These are phyloP conservation scores for Xenotilapia flavipinnis DNA, from an alignment of 2,113 vertebrate species.

Conservation along the genomic window DNA sequence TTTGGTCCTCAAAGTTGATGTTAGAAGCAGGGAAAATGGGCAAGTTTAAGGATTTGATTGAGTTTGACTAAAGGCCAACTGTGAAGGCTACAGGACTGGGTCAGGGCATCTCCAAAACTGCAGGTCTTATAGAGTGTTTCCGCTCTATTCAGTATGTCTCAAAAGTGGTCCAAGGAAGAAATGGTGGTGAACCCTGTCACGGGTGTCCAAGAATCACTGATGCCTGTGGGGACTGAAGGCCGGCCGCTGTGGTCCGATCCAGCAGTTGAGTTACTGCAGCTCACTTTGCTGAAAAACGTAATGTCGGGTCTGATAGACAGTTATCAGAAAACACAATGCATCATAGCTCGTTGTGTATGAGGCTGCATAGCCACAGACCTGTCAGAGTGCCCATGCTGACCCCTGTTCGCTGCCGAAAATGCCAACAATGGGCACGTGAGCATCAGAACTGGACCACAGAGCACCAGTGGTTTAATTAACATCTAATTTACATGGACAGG, in stretches of 20 bases:
- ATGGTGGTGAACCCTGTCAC: neutral
- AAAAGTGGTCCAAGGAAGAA: neutral
- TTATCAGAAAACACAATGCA: neutral
- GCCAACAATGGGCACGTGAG: neutral
- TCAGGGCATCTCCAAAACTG: neutral
- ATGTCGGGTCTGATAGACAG: neutral
- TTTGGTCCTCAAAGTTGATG: neutral
- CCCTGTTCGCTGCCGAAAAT: fast-evolving
- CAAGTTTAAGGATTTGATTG: neutral
- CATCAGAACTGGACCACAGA: neutral
- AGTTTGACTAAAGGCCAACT: neutral
- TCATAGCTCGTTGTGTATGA: fast-evolving
- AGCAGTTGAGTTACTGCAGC: neutral
- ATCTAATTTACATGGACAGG: neutral
- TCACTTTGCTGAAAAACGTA: neutral
- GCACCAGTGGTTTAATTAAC: neutral
- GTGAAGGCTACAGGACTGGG: neutral
- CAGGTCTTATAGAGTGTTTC: neutral
- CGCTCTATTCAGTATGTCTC: fast-evolving
- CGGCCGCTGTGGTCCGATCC: neutral
- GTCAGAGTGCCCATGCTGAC: too few species aligned
- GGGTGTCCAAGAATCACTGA: neutral
- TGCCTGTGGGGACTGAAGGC: neutral
- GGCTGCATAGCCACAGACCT: too few species aligned
- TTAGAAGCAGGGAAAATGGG: neutral